phyloP scores from a whole-genome alignment of 2,797 vertebrate species.

The Okamejei kenojei region DNA sequence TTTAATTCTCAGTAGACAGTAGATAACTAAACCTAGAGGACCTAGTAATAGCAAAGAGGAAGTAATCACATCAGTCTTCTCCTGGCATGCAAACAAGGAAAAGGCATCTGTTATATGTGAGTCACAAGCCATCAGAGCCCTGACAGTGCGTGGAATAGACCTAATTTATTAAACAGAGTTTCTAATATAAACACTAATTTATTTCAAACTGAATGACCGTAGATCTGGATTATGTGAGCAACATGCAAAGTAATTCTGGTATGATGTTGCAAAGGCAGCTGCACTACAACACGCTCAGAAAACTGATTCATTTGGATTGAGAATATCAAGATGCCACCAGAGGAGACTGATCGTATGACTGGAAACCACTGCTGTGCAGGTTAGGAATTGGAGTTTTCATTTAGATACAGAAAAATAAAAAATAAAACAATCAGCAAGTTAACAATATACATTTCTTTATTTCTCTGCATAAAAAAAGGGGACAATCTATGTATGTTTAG shows the following conservation, averaged over 20 bases:
- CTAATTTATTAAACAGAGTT: conserved; percentile 99
- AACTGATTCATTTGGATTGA: conserved; percentile 35
- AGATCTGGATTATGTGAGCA: conserved; percentile 95
- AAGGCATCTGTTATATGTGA: conserved; percentile 85
- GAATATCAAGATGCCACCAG: conserved; percentile 34
- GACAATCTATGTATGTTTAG: not conserved
- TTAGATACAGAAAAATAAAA: not conserved
- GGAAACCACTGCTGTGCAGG: not conserved
- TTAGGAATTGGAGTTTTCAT: not conserved
- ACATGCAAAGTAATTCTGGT: conserved; percentile 33
- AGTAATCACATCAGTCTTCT: conserved; percentile 77
- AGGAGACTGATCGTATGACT: not conserved
- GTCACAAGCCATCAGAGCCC: conserved; percentile 66
- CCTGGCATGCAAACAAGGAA: conserved; percentile 58
- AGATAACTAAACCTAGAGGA: conserved; percentile 74
- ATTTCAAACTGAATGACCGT: conserved; percentile 84
- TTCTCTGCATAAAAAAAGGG: not conserved
- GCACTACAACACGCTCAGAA: not conserved
- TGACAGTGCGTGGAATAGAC: conserved; percentile 83
- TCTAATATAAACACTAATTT: conserved; percentile 99
- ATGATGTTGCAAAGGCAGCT: conserved; percentile 14
- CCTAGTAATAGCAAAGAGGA: conserved; percentile 69
- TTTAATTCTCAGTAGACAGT: conserved; percentile 75
- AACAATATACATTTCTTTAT: not conserved
- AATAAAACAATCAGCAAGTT: not conserved